A percentile compares a stretch with the other conserved stretches of the same genome.
These are phyloP conservation scores for Pangasianodon gigas DNA, from an alignment of 2,113 vertebrate species.

Conservation along the genomic window DNA sequence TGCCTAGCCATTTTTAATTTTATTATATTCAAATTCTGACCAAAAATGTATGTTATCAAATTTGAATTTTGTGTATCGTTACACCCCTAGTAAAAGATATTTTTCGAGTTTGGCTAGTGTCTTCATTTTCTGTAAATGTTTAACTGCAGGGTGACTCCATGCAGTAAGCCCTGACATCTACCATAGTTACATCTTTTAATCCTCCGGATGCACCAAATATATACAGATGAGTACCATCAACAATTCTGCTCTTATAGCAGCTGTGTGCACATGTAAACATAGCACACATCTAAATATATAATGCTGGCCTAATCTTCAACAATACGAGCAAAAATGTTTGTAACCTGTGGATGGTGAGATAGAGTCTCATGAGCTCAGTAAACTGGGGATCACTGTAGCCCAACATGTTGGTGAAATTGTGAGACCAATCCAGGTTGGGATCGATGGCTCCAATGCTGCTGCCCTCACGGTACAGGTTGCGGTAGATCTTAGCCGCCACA, in stretches of 20 bases:
- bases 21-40: too few species aligned
- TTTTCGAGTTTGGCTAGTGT: too few species aligned
- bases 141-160: too few species aligned
- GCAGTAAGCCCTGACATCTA: neutral
- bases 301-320: neutral
- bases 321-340: neutral
- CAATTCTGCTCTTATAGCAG: neutral
- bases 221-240: neutral
- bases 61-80: too few species aligned
- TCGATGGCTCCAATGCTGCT: conserved; percentile 97
- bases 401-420: conserved; percentile 98
- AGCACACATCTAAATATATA: neutral
- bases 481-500: conserved; percentile 96
- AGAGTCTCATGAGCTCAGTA: conserved; percentile 95
- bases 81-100: too few species aligned
- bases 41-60: too few species aligned
- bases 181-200: neutral
- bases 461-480: conserved; percentile 93
- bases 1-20: too few species aligned
- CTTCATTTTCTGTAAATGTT: too few species aligned
- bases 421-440: conserved; percentile 93
- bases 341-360: conserved; percentile 98
- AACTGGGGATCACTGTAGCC: conserved; percentile 90
- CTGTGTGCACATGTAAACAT: neutral
- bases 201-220: neutral